Base-by-base conservation (phyloP, 1,140 invertebrate species). In the Acromyrmex echinatior region DNA sequence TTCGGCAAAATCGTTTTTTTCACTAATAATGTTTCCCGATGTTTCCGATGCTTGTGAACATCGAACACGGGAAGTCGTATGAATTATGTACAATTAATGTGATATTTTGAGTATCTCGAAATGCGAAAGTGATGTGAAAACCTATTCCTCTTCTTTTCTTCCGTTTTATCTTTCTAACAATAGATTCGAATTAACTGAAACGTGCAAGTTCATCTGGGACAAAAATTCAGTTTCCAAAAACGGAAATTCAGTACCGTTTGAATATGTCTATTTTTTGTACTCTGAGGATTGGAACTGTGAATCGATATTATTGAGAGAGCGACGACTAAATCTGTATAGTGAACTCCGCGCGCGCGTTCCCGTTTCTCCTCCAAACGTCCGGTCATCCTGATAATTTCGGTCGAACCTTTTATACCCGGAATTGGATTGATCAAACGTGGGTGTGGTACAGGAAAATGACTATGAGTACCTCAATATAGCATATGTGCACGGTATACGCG, bases 231-330 rank as follows among this genome's bases (percentile, higher is more conserved):
- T 81, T 80, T 56, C 39, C 14, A 12, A 21, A 35, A 56, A 21
- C n/a, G 31, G 9, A 80, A 68, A 31, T 68, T 53, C n/a, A 28
- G 25, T 49, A 63, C 49, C 18, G 65, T 18, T 70, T 53, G 39
- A 25, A 79, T 79, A 49, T 6, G 25, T 51, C 14, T 28, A 45
- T 71, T 82, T 74, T 79, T 82, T 53, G 25, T 62, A 10, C 9
- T 73, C 21, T 3, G 66, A 73, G 79, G 53, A 73, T 51, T 51
- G 66, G 74, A 58, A 53, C 45, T 66, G 28, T 16, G 71, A 74
- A 89, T 89, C 77, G 77, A 79, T 86, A 90, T 63, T 86, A 68
- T 86, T 90, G 80, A 90, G 88, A 90, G 89, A 90, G 35, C 71
- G 71, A 89, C 77, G 78, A 89, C 84, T 89, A 86, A 89, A 89